A percentile compares a stretch with the other conserved stretches of the same genome.
Evolutionary conservation across 2,113 vertebrate species (phyloP).

Genomic region (Lepisosteus osseus): DNA sequence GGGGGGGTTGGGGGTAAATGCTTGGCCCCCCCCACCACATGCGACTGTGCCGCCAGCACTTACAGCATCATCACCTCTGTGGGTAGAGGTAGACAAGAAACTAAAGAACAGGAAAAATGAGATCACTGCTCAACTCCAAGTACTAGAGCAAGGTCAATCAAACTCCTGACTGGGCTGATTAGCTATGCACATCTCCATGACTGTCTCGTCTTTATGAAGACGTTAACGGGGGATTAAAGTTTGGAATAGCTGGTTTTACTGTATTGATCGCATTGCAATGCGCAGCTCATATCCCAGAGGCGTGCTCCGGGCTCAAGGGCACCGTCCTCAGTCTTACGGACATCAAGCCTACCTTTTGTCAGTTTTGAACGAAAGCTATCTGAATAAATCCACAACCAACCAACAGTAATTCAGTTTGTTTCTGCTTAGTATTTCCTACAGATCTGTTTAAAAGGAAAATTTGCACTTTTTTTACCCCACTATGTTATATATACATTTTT

Average conservation of each 20-base stretch:
- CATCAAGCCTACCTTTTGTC: neutral
- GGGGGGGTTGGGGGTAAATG: too few relatives aligned
- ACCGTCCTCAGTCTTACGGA: too few relatives aligned
- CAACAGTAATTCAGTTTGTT: too few relatives aligned
- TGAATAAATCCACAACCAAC: too few relatives aligned
- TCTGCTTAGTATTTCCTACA: too few relatives aligned
- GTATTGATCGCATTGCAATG: neutral
- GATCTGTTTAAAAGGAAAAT: too few relatives aligned
- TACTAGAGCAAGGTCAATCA: neutral
- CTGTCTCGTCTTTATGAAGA: neutral
- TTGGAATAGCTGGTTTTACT: neutral
- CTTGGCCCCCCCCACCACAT: neutral
- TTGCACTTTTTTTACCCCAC: too few relatives aligned
- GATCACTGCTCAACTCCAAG: neutral
- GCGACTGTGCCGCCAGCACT: neutral
- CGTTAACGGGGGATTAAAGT: neutral
- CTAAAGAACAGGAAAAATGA: neutral
- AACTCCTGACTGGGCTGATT: neutral
- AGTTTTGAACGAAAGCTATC: too few relatives aligned
- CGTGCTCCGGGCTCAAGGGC: neutral
- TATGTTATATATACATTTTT: too few relatives aligned
- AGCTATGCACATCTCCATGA: neutral
- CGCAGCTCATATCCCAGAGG: neutral
- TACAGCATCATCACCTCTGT: neutral
- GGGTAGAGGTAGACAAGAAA: neutral